Evolutionary conservation across 2,888 invertebrate species (phyloP).

Genomic region (Trichogramma dendrolimi): DNA sequence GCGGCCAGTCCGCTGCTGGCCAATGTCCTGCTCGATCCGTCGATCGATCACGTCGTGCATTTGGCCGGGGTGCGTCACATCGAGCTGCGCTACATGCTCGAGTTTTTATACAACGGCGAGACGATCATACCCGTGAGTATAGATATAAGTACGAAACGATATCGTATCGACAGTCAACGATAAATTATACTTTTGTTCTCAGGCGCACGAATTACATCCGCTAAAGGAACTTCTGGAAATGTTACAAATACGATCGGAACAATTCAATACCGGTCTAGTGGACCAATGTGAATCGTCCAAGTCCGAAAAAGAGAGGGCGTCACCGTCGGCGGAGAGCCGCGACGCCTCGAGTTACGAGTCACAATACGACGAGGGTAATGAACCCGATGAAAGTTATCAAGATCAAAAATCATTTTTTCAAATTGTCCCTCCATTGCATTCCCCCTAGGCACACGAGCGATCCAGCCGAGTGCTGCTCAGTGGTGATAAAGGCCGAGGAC

Average conservation of each 20-base stretch:
- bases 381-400: neutral
- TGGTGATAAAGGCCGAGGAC: conserved; percentile 50
- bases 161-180: neutral
- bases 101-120: conserved; percentile 82
- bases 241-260: conserved; percentile 78
- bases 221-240: conserved; percentile 79
- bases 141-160: neutral
- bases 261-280: conserved; percentile 39
- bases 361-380: conserved; percentile 48
- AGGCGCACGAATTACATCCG: conserved; percentile 77
- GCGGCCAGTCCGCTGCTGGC: conserved; percentile 82
- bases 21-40: conserved; percentile 54
- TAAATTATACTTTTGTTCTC: conserved; percentile 25
- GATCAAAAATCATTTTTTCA: neutral
- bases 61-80: conserved; percentile 78
- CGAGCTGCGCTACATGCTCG: conserved; percentile 76
- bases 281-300: conserved; percentile 41
- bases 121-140: conserved; percentile 69
- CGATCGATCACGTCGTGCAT: conserved; percentile 64
- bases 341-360: conserved; percentile 51
- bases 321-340: conserved; percentile 49
- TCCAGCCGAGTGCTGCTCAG: conserved; percentile 51
- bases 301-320: conserved; percentile 49
- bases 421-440: conserved; percentile 1
- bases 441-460: conserved; percentile 46